Percentiles rank a stretch among this genome's conserved stretches.
Evolutionary conservation across 2,888 invertebrate species (phyloP).

Genomic region (Orthosia gracilis): DNA sequence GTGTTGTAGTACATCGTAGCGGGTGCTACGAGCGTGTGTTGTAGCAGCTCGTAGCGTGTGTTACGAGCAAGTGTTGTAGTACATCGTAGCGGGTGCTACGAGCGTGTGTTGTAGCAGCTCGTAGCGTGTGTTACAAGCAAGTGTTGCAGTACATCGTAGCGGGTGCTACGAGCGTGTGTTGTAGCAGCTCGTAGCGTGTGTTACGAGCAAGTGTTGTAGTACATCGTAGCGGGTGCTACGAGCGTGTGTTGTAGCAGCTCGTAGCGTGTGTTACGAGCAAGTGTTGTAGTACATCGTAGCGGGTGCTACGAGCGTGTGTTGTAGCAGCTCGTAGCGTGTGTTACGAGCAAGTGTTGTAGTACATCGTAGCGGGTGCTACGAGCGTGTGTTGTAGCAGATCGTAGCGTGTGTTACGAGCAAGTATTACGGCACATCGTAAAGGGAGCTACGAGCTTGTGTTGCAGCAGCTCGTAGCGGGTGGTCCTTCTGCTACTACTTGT

Average conservation of each 20-base stretch:
- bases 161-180: background rate
- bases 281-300: background rate
- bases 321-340: background rate
- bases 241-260: background rate
- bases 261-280: background rate
- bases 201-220: background rate
- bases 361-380: background rate
- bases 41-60: background rate
- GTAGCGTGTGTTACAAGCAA: background rate
- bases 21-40: background rate
- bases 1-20: background rate
- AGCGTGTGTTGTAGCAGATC: background rate
- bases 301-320: background rate
- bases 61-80: background rate
- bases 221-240: background rate
- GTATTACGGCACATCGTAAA: background rate
- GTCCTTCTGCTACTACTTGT: conserved; percentile 6
- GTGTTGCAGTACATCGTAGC: background rate
- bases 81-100: background rate
- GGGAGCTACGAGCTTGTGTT: background rate
- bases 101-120: background rate
- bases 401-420: background rate
- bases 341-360: background rate
- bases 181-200: background rate
- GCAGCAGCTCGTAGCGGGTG: background rate